phyloP scores from a whole-genome alignment of 2,113 vertebrate genomes.

The Cygnus atratus region DNA sequence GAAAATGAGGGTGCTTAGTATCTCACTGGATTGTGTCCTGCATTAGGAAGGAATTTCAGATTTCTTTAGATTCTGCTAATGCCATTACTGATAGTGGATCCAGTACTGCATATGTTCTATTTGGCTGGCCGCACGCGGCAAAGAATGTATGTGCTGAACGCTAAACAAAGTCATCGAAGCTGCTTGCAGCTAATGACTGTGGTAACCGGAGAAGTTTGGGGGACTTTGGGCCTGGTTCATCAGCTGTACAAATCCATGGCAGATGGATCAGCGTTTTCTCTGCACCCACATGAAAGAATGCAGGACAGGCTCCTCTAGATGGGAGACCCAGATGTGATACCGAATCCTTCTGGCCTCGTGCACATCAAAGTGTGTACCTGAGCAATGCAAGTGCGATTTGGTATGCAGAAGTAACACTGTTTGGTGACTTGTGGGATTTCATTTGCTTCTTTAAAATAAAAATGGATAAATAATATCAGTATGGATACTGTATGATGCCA shows the following conservation, averaged over 20 bases:
- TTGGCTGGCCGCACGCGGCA: background rate
- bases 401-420: background rate
- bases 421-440: background rate
- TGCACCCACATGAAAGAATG: background rate
- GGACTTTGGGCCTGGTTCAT: background rate
- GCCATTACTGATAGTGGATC: conserved; percentile 60
- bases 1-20: background rate
- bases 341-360: background rate
- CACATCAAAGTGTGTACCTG: background rate
- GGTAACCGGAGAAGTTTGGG: conserved; percentile 9
- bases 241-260: background rate
- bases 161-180: background rate
- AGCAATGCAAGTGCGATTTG: background rate
- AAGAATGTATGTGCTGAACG: background rate
- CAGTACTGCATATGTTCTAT: conserved; percentile 35
- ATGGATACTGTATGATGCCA: background rate
- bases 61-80: conserved; percentile 57
- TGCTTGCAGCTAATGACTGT: background rate
- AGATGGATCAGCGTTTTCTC: background rate
- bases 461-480: background rate
- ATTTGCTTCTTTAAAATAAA: background rate
- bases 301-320: background rate
- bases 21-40: background rate
- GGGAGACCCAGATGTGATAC: background rate
- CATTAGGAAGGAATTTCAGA: conserved; percentile 65